phyloP scores from a whole-genome alignment of 2,888 invertebrate species.

The Bibio marci region DNA sequence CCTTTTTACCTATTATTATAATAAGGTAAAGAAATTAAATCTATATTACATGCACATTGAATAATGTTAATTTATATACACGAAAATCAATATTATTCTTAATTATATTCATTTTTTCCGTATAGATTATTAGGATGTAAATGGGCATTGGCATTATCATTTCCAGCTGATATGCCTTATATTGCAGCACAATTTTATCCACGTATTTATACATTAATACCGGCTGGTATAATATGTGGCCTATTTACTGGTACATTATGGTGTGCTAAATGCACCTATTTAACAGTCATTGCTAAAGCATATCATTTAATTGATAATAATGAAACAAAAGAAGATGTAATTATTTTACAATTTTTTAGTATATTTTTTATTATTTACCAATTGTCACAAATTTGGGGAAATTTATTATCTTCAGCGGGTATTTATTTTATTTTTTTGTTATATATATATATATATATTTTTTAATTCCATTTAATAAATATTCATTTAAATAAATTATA shows the following conservation, averaged over 20 bases:
- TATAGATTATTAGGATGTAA: no score
- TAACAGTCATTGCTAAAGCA: constrained; percentile 68
- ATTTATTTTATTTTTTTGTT: constrained; percentile 1
- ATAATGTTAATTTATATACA: no score
- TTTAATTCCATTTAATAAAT: no score
- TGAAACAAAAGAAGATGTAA: constrained; percentile 45
- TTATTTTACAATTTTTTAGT: constrained; percentile 84
- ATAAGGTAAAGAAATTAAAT: no score
- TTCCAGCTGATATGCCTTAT: constrained; percentile 81
- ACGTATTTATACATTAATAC: constrained; percentile 64
- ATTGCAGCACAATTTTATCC: constrained; percentile 84
- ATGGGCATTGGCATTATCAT: constrained; percentile 70
- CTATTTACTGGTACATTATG: constrained; percentile 84
- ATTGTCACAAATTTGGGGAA: constrained; percentile 91
- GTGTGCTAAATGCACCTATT: constrained; percentile 90
- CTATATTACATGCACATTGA: no score
- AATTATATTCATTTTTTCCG: no score
- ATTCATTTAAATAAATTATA: no score
- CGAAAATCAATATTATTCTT: no score
- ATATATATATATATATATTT: no score
- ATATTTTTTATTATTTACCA: constrained; percentile 94
- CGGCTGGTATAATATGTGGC: constrained; percentile 68
- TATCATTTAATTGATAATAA: constrained; percentile 53
- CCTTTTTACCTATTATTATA: no score
- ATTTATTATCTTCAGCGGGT: constrained; percentile 75